Evolutionary conservation across 2,797 vertebrate species (phyloP).

Genomic region (Ctenosaura bakeri): DNA sequence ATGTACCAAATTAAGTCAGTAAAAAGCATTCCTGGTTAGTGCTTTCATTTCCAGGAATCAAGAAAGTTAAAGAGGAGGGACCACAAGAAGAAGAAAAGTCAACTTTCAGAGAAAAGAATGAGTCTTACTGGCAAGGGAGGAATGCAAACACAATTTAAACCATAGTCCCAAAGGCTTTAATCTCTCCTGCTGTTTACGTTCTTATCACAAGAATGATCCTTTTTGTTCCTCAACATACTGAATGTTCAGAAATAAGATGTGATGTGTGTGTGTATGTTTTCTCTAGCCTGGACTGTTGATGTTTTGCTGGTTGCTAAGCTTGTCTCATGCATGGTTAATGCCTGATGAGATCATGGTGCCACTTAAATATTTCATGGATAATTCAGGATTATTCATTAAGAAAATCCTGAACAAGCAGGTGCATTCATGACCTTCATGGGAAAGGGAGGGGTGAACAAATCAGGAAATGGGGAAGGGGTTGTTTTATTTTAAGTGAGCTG

Average conservation of each 20-base stretch:
- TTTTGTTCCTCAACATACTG: constrained; percentile 31
- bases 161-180: not conserved
- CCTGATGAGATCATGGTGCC: constrained; percentile 77
- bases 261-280: constrained; percentile 15
- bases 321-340: constrained; percentile 69
- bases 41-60: not conserved
- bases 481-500: not conserved
- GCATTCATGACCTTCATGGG: constrained; percentile 53
- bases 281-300: constrained; percentile 59
- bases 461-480: not conserved
- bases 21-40: not conserved
- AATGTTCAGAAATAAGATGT: constrained; percentile 23
- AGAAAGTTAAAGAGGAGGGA: not conserved
- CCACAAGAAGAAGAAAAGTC: constrained; percentile 4
- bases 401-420: constrained; percentile 65
- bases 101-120: not conserved
- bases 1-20: not conserved
- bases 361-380: constrained; percentile 63
- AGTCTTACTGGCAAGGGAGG: constrained; percentile 6
- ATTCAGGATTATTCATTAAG: constrained; percentile 74
- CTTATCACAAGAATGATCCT: constrained; percentile 57
- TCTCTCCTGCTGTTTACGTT: constrained; percentile 50
- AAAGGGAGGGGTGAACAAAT: constrained; percentile 36
- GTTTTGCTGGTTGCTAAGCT: constrained; percentile 78
- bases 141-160: not conserved